These are phyloP conservation scores for Polymixis flavicincta DNA, from an alignment of 2,888 invertebrate species.

Conservation along the genomic window DNA sequence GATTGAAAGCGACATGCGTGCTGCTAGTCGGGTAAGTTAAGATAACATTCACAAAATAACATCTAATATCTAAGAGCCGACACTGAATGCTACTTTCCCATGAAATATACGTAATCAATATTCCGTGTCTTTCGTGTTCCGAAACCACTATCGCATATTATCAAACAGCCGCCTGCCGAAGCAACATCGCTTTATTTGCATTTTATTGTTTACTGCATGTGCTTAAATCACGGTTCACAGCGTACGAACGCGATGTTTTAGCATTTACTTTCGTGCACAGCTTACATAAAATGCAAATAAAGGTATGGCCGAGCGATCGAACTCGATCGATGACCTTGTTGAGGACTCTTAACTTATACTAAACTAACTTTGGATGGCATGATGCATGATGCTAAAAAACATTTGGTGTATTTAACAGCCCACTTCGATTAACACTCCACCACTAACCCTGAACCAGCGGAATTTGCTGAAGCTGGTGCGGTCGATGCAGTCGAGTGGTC, in stretches of 20 bases:
- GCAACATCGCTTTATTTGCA: slow-evolving; percentile 89
- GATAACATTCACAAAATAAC: slow-evolving; percentile 49
- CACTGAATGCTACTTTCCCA: slow-evolving; percentile 55
- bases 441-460: slow-evolving; percentile 91
- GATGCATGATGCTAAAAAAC: slow-evolving; percentile 87
- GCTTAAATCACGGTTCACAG: slow-evolving; percentile 86
- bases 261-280: slow-evolving; percentile 86
- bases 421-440: slow-evolving; percentile 88
- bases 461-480: slow-evolving; percentile 90
- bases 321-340: slow-evolving; percentile 73
- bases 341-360: slow-evolving; percentile 73
- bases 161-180: slow-evolving; percentile 76
- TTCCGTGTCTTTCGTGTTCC: slow-evolving; percentile 74
- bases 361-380: slow-evolving; percentile 82
- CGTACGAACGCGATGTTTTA: slow-evolving; percentile 79
- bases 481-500: slow-evolving; percentile 90
- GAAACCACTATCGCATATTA: slow-evolving; percentile 77
- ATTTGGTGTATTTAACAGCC: slow-evolving; percentile 90
- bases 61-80: slow-evolving; percentile 50
- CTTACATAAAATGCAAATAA: slow-evolving; percentile 91
- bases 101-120: slow-evolving; percentile 70
- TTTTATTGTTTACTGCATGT: slow-evolving; percentile 90
- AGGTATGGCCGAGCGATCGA: slow-evolving; percentile 76
- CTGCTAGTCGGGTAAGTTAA: slow-evolving; percentile 87
- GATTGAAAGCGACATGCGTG: slow-evolving; percentile 91